Evolutionary conservation across 2,797 vertebrate species (phyloP), one percentile per base, ranked within the genome.

Genomic region (Merluccius polli): DNA sequence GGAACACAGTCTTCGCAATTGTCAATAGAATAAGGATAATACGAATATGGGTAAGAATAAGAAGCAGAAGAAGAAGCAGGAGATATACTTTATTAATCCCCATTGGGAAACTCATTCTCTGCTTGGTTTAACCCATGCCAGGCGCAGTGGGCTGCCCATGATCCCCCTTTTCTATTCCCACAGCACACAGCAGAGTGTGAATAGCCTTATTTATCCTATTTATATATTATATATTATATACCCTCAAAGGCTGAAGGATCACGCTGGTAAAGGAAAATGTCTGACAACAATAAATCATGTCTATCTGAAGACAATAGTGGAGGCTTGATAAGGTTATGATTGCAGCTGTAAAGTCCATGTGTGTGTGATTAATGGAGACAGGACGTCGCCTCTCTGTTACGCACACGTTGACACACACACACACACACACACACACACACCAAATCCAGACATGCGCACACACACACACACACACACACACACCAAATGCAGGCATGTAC

Each of bases 241-340:
- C 44, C 78, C 81, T 75, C 76, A 24, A 24, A 30, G 78, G 73
- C 79, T 76, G 77, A 75, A 85, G 27, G 72, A 72, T 78, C 78
- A 79, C 63, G 74, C 70, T 82, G 59, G 70, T 18, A 24, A n/a
- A 81, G 75, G 77, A 82, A 78, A 73, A 75, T 79, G 79, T 84
- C 76, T 75, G 36, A 76, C 82, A 85, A 83, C 81, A 83, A 88
- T 92, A 92, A 91, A 93, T 92, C 85, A 86, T 36, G 79, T 11
- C 33, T 91, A 89, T 91, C 89, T 86, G 78, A 83, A 73, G 84
- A 71, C 76, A 77, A 75, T 86, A 89, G 83, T 87, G 78, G 74
- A 75, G 73, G 65, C 71, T 73, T 84, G 89, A 93, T 94, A 92
- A 93, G 90, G 80, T 86, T 80, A 78, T 78, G 86, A 91, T 91